Evolutionary conservation across 2,797 vertebrate genomes (phyloP).

Genomic region (Myripristis murdjan): DNA sequence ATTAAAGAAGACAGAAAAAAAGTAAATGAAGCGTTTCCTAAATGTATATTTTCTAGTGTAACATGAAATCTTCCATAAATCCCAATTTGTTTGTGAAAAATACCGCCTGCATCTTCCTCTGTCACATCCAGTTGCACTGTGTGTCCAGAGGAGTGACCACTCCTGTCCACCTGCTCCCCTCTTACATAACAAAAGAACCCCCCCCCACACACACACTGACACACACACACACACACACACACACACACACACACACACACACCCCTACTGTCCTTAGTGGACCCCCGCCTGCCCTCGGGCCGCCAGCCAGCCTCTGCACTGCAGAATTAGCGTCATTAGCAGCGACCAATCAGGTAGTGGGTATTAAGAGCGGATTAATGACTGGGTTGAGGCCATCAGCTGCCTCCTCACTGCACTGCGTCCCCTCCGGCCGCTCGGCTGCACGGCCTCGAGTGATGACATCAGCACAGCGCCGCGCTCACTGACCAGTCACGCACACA

Average conservation of each 20-base stretch:
- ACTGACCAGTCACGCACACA: constrained; percentile 3
- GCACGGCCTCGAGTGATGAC: background rate
- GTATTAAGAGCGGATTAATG: constrained; percentile 53
- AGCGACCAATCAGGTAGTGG: constrained; percentile 48
- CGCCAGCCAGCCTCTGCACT: constrained; percentile 3
- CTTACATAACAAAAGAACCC: constrained; percentile 41
- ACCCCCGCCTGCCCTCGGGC: constrained; percentile 7
- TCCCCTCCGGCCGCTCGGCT: background rate
- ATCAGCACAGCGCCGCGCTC: background rate
- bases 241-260: background rate
- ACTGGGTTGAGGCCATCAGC: constrained; percentile 2
- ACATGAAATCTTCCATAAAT: constrained; percentile 10
- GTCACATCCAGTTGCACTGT: constrained; percentile 31
- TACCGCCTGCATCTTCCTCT: constrained; percentile 18
- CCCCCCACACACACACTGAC: background rate
- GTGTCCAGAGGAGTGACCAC: constrained; percentile 47
- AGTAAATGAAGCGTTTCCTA: too few species aligned
- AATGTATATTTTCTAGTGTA: constrained; percentile 6
- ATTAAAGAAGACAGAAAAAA: too few species aligned
- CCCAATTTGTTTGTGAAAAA: constrained; percentile 10
- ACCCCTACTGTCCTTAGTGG: constrained; percentile 20
- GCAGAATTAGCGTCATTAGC: constrained; percentile 50
- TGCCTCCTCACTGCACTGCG: background rate
- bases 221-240: background rate
- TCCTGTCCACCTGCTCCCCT: constrained; percentile 33